These are phyloP conservation scores for Vireo altiloquus DNA, from an alignment of 2,113 vertebrate genomes.

Conservation along the genomic window DNA sequence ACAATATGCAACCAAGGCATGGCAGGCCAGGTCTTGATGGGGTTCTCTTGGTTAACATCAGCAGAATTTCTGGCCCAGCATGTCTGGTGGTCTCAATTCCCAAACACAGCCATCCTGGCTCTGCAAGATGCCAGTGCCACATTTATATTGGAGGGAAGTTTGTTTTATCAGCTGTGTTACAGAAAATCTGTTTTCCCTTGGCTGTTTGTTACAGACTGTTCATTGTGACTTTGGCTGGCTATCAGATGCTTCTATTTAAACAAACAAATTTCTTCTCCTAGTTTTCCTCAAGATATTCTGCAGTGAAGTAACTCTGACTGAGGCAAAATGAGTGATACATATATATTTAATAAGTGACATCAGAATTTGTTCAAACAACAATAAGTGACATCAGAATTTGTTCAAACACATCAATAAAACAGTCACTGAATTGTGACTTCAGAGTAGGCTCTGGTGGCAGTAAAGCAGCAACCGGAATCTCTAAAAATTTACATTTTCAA, in stretches of 20 bases:
- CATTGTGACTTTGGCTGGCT: neutral
- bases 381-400: neutral
- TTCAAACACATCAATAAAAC: neutral
- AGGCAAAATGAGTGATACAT: neutral
- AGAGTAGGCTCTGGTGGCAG: neutral
- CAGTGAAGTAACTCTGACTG: neutral
- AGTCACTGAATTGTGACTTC: neutral
- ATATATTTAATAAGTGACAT: neutral
- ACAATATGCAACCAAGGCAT: neutral
- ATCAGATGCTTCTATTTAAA: slow-evolving; percentile 1
- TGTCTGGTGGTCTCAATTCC: neutral
- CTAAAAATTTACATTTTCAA: neutral
- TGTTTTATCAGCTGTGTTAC: neutral
- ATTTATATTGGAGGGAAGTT: neutral
- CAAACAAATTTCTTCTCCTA: neutral
- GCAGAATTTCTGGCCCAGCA: neutral
- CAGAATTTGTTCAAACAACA: neutral
- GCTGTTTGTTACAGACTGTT: neutral
- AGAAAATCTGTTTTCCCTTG: neutral
- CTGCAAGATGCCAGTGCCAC: neutral
- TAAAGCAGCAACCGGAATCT: neutral
- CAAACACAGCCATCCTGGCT: neutral
- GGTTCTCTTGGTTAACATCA: neutral
- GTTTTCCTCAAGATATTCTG: neutral
- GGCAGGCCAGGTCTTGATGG: neutral